These are phyloP conservation scores for Lepisosteus osseus DNA, from an alignment of 2,113 vertebrate species.

Conservation along the genomic window DNA sequence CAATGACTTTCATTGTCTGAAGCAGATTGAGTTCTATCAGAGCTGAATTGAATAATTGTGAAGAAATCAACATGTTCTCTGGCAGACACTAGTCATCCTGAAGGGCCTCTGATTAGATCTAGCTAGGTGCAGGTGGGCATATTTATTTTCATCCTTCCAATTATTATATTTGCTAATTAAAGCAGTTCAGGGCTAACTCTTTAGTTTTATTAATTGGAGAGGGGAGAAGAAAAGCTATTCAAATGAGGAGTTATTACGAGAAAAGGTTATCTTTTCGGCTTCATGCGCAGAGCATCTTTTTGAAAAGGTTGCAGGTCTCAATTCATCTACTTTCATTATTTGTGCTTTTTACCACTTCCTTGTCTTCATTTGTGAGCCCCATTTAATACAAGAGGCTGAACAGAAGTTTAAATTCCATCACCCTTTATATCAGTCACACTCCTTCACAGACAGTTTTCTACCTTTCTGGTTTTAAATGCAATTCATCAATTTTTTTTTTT, in stretches of 20 bases:
- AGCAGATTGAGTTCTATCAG: constrained; percentile 56
- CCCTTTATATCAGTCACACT: not conserved
- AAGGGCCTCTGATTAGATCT: constrained; percentile 60
- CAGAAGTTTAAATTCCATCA: not conserved
- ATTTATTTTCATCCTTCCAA: constrained; percentile 38
- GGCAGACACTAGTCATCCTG: constrained; percentile 44
- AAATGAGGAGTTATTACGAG: constrained; percentile 45
- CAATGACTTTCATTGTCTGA: constrained; percentile 49
- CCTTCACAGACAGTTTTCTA: not conserved
- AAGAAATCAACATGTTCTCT: constrained; percentile 56
- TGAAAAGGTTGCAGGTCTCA: constrained; percentile 28
- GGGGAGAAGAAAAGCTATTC: constrained; percentile 31
- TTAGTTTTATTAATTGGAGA: constrained; percentile 43
- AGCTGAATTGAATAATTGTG: constrained; percentile 61
- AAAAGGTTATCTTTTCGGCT: constrained; percentile 41
- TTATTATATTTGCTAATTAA: constrained; percentile 56
- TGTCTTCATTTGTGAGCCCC: constrained; percentile 28
- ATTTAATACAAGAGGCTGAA: constrained; percentile 9
- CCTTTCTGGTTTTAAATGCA: too few species aligned
- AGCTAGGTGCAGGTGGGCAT: constrained; percentile 50
- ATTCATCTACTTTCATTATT: constrained; percentile 23
- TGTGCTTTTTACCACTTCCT: constrained; percentile 18
- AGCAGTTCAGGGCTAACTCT: constrained; percentile 49
- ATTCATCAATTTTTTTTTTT: too few species aligned
- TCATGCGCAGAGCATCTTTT: constrained; percentile 19